A percentile compares a stretch with the other conserved stretches of the same genome.
Evolutionary conservation across 2,888 invertebrate species (phyloP).

Genomic region (Seira musarum): DNA sequence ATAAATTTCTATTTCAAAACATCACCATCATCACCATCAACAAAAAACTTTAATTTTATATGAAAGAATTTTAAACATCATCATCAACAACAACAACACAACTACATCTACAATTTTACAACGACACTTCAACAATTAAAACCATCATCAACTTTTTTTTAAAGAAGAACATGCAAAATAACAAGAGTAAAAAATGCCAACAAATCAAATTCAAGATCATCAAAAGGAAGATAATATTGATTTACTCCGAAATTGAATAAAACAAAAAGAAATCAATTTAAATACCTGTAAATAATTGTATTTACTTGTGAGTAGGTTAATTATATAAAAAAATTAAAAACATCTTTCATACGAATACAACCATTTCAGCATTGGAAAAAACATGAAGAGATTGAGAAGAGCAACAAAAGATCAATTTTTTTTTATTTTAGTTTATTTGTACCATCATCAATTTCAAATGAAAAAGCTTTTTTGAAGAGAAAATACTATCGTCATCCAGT

Average conservation of each 20-base stretch:
- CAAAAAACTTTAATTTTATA: conserved; percentile 7
- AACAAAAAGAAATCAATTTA: conserved; percentile 21
- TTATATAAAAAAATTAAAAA: neutral
- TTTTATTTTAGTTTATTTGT: neutral
- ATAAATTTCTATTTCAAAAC: conserved; percentile 36
- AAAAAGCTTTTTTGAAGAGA: neutral
- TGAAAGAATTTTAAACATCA: conserved; percentile 29
- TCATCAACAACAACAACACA: conserved; percentile 42
- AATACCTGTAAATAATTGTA: conserved; percentile 39
- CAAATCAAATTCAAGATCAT: conserved; percentile 29
- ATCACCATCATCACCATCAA: conserved; percentile 50
- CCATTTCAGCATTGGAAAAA: conserved; percentile 34
- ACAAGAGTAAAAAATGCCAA: conserved; percentile 23
- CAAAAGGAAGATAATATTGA: neutral
- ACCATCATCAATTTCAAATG: neutral
- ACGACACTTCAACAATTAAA: neutral
- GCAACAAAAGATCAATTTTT: conserved; percentile 3
- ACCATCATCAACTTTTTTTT: conserved; percentile 25
- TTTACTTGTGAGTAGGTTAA: conserved; percentile 6
- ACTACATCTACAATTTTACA: conserved; percentile 36
- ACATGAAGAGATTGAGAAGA: conserved; percentile 45
- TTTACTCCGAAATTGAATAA: neutral
- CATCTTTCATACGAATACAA: conserved; percentile 49
- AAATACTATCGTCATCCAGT: conserved; percentile 35
- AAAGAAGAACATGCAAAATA: neutral